Percentiles rank a stretch among this genome's conserved stretches.
Conservation (phyloP, 2,113 vertebrate species). For the Phylloscopus whistleri region DNA sequence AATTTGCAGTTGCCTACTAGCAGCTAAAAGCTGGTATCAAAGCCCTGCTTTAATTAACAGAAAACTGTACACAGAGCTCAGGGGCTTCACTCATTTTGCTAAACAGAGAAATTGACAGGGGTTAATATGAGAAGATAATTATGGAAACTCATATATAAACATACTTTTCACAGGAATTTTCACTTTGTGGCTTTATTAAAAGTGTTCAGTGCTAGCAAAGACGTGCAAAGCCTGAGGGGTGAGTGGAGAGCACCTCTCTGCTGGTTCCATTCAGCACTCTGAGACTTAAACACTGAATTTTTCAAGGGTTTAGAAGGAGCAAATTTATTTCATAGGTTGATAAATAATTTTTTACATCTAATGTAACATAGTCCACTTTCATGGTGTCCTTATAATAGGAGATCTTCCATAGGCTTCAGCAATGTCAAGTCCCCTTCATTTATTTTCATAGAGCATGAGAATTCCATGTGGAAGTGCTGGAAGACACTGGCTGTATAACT, state of each 20-base stretch:
- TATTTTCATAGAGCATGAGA: neutral
- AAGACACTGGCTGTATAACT: fast-evolving
- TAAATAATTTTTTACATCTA: neutral
- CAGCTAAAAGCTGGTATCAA: neutral
- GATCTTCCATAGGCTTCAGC: neutral
- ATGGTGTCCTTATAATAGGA: fast-evolving
- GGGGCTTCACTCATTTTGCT: neutral
- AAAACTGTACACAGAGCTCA: neutral
- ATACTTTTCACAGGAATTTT: neutral
- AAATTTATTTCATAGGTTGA: neutral
- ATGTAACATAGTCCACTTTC: neutral
- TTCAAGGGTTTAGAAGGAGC: neutral
- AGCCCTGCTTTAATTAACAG: neutral
- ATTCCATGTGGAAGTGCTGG: neutral
- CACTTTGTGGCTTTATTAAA: neutral
- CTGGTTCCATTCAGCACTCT: neutral
- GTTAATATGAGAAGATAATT: neutral
- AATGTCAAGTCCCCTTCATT: neutral
- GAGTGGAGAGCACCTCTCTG: neutral
- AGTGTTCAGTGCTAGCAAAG: neutral
- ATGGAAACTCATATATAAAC: neutral
- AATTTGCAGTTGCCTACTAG: neutral
- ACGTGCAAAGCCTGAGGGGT: neutral
- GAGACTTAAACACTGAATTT: neutral
- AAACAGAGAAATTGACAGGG: neutral